Conservation (phyloP, 64 coral and sea anemone species). For the Stichodactyla helianthus region DNA sequence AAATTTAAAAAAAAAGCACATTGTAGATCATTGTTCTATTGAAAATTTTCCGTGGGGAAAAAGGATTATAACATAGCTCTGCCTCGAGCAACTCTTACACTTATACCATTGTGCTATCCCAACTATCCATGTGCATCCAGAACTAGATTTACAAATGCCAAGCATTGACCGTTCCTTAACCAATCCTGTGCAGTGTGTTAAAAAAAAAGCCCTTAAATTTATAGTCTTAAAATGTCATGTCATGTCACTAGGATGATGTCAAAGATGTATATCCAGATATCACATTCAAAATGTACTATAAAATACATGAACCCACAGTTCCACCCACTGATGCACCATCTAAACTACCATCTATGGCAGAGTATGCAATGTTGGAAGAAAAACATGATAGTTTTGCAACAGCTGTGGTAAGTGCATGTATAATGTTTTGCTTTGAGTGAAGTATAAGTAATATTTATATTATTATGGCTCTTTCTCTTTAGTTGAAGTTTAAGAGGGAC, state of each 20-base stretch:
- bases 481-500: slow-evolving; percentile 53
- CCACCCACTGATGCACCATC: background rate
- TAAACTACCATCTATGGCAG: slow-evolving; percentile 23
- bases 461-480: background rate
- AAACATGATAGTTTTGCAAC: slow-evolving; percentile 4
- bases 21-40: no score
- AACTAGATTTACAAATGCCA: no score
- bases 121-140: no score
- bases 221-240: background rate
- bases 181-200: no score
- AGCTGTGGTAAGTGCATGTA: slow-evolving; percentile 22
- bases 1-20: no score
- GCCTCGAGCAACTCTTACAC: no score
- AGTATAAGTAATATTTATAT: background rate
- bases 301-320: slow-evolving; percentile 21
- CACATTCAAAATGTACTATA: slow-evolving; percentile 38
- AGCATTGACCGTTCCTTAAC: no score
- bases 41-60: no score
- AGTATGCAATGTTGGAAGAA: slow-evolving; percentile 38
- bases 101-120: no score
- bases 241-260: slow-evolving; percentile 32
- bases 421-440: background rate
- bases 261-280: slow-evolving; percentile 64
- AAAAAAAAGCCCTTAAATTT: no score
- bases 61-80: no score